These are phyloP conservation scores for Grantiella picta DNA, from an alignment of 2,113 vertebrate species.

Conservation along the genomic window DNA sequence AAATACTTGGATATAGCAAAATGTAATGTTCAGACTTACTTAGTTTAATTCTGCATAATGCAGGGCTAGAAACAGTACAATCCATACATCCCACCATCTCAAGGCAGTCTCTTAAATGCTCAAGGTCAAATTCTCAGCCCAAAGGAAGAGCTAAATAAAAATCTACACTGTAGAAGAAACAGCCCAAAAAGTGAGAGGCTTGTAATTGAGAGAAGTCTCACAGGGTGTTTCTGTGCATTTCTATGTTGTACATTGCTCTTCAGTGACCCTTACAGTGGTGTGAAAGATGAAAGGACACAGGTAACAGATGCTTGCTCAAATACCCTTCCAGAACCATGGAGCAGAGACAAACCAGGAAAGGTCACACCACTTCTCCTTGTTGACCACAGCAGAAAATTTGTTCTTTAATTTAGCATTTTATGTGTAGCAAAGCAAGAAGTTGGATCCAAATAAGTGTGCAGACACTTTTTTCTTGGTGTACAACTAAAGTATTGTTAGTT, in stretches of 20 bases:
- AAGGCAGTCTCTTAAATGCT: background rate
- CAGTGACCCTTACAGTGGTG: background rate
- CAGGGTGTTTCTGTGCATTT: background rate
- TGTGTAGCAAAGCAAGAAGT: background rate
- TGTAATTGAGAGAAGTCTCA: background rate
- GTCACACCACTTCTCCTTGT: background rate
- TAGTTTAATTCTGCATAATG: slow-evolving; percentile 22
- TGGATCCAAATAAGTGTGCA: background rate
- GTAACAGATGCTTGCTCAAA: background rate
- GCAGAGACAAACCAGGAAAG: background rate
- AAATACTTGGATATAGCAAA: slow-evolving; percentile 49
- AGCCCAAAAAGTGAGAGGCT: background rate
- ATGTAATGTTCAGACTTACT: slow-evolving; percentile 10
- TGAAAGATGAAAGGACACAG: background rate
- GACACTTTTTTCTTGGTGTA: slow-evolving; percentile 4
- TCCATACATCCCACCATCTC: background rate
- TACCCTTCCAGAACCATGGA: background rate
- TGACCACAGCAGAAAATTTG: background rate
- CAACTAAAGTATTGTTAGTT: slow-evolving; percentile 27
- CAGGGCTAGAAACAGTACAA: background rate
- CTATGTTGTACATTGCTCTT: background rate
- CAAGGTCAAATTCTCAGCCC: background rate
- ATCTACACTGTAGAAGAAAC: background rate
- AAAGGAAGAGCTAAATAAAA: background rate
- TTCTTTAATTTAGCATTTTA: background rate